Evolutionary conservation across 2,113 vertebrate genomes (phyloP).

Genomic region (Uropsilus gracilis): DNA sequence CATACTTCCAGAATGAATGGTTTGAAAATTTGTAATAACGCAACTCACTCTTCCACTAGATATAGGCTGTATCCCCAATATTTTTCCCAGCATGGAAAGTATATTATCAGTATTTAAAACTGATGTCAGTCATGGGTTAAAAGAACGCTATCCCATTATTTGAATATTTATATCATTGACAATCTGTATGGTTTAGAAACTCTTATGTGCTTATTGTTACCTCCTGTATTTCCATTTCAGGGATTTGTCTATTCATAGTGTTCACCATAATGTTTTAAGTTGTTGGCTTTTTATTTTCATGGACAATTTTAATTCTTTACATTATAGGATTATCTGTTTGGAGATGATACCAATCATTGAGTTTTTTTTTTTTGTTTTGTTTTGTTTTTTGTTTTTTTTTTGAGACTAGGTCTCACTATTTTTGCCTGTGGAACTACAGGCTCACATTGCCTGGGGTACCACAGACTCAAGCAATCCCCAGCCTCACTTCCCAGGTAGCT

Average conservation of each 20-base stretch:
- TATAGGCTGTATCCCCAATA: too few species aligned
- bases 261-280: not conserved
- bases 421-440: too few species aligned
- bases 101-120: too few species aligned
- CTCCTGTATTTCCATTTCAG: not conserved
- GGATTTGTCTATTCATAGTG: not conserved
- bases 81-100: too few species aligned
- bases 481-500: too few species aligned
- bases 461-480: too few species aligned
- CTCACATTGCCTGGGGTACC: too few species aligned
- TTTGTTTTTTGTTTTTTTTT: too few species aligned
- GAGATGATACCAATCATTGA: too few species aligned
- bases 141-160: not conserved
- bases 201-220: not conserved
- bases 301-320: not conserved
- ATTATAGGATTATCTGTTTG: not conserved
- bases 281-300: not conserved
- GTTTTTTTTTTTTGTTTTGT: too few species aligned
- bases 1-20: constrained; percentile 5
- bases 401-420: too few species aligned
- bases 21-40: not conserved
- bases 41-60: not conserved
- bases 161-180: not conserved
- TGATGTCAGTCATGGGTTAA: too few species aligned
- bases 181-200: not conserved